Evolutionary conservation across 2,797 vertebrate genomes (phyloP).

Genomic region (Cirrhinus mrigala): DNA sequence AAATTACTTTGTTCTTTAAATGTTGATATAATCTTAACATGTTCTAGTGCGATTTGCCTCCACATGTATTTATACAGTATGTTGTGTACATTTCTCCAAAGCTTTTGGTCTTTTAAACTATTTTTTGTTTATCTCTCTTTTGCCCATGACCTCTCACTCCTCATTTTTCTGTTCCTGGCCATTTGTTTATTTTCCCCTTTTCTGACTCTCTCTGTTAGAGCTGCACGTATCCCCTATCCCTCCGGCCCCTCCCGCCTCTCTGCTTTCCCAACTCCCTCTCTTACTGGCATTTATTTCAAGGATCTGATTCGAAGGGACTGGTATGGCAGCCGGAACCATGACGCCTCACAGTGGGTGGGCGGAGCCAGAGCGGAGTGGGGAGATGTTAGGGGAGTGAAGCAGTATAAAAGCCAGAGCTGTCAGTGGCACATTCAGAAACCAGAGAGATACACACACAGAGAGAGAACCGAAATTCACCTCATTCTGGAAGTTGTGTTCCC

Average conservation of each 20-base stretch:
- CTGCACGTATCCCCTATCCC: slow-evolving; percentile 8
- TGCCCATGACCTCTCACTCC: not conserved
- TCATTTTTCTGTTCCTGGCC: not conserved
- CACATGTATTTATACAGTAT: not conserved
- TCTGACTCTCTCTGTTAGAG: slow-evolving; percentile 6
- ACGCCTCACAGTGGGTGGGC: slow-evolving; percentile 57
- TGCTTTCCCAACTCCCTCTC: slow-evolving; percentile 42
- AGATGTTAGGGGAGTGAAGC: slow-evolving; percentile 56
- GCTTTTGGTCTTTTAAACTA: not conserved
- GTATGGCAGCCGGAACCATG: slow-evolving; percentile 70
- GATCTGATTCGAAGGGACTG: slow-evolving; percentile 68
- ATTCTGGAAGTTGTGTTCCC: not conserved
- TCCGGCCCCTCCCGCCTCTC: not conserved
- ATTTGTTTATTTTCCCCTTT: slow-evolving; percentile 21
- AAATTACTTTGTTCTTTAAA: not conserved
- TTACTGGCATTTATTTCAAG: slow-evolving; percentile 74
- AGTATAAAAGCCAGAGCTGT: slow-evolving; percentile 73
- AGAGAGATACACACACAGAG: slow-evolving; percentile 26
- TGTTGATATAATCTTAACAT: not conserved
- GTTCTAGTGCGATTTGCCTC: not conserved
- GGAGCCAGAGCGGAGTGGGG: slow-evolving; percentile 55
- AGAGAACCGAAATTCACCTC: not conserved
- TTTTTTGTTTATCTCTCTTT: not conserved
- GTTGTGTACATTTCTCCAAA: not conserved
- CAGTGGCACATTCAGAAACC: slow-evolving; percentile 63